phyloP scores from a whole-genome alignment of 2,888 invertebrate genomes.

The Oxystoma pomonae region DNA sequence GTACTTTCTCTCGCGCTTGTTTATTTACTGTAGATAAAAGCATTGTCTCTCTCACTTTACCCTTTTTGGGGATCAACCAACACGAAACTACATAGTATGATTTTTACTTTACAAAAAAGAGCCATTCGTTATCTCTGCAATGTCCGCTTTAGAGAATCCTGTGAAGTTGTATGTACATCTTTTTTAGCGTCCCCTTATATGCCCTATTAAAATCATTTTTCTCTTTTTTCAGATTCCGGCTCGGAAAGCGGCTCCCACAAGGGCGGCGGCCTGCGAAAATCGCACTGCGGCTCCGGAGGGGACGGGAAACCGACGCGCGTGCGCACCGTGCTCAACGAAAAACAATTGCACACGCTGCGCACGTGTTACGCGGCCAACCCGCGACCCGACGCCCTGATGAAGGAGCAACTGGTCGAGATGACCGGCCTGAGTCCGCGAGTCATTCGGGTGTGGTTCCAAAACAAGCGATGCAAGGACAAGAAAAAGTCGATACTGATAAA shows the following conservation, averaged over 20 bases:
- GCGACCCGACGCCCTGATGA: constrained; percentile 97
- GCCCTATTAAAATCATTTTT: constrained; percentile 3
- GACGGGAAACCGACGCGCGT: constrained; percentile 98
- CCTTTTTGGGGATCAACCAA: no score
- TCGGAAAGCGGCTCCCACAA: constrained; percentile 89
- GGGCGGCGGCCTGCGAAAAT: constrained; percentile 56
- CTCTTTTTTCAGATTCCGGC: constrained; percentile 71
- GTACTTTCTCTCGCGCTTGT: no score
- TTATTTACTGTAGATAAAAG: no score
- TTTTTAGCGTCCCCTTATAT: not conserved
- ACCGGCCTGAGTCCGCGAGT: constrained; percentile 95
- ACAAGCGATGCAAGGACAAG: constrained; percentile 96
- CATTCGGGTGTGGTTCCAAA: constrained; percentile 99
- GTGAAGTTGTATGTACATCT: no score
- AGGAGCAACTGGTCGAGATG: constrained; percentile 99
- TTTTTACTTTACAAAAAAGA: no score
- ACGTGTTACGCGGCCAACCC: constrained; percentile 98
- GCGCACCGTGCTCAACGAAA: constrained; percentile 97
- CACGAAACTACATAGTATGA: no score
- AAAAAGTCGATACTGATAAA: constrained; percentile 96
- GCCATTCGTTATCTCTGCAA: no score
- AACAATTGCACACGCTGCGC: constrained; percentile 94
- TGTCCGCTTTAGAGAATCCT: no score
- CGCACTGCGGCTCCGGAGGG: constrained; percentile 52
- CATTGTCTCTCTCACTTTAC: no score